A percentile compares a stretch with the other conserved stretches of the same genome.
phyloP scores from a whole-genome alignment of 2,113 vertebrate genomes.

The Noturus placidus region DNA sequence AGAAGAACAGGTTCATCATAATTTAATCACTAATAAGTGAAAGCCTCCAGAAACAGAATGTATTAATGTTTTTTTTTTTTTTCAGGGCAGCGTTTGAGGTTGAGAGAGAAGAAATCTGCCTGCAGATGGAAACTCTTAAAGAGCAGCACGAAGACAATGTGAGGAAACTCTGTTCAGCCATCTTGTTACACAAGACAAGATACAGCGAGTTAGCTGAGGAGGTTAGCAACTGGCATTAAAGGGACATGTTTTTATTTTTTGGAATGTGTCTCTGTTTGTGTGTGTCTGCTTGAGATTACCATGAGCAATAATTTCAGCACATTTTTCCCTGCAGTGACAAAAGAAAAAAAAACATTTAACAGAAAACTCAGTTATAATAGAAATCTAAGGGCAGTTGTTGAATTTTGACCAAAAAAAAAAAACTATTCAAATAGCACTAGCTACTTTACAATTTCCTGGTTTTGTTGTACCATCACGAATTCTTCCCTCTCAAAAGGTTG shows the following conservation, averaged over 20 bases:
- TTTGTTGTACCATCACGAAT: neutral
- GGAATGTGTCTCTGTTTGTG: neutral
- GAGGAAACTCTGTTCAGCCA: conserved; percentile 46
- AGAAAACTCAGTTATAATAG: too few species aligned
- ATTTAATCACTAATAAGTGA: neutral
- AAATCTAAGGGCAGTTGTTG: neutral
- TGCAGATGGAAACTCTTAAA: conserved; percentile 45
- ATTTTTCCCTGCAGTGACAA: too few species aligned
- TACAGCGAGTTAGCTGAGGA: conserved; percentile 57
- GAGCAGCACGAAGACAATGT: conserved; percentile 54
- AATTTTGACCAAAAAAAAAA: neutral
- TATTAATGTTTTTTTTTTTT: neutral
- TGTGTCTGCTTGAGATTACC: neutral
- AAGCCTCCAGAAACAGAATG: neutral
- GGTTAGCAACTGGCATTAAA: conserved; percentile 18
- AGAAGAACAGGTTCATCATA: conserved; percentile 43
- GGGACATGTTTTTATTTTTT: too few species aligned
- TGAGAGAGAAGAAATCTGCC: conserved; percentile 45
- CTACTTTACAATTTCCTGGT: neutral
- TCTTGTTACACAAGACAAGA: conserved; percentile 32
- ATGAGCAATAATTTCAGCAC: neutral
- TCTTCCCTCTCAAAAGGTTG: neutral
- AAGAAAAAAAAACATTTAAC: too few species aligned
- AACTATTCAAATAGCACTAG: neutral
- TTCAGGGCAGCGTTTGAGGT: conserved; percentile 43